Conservation (phyloP, 2,888 invertebrate genomes). For the Bombylius discolor region DNA sequence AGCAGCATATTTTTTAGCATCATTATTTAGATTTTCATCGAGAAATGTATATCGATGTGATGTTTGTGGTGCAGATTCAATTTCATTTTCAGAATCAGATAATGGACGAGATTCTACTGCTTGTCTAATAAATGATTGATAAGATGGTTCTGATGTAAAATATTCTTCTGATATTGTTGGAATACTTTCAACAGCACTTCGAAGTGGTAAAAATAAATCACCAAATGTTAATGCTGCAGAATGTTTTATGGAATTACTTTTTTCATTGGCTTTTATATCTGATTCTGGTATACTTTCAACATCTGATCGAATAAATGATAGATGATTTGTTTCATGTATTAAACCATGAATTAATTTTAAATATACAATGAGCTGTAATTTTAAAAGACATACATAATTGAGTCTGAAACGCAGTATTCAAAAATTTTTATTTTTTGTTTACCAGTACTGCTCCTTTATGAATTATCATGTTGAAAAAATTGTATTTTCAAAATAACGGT, state of each 20-base stretch:
- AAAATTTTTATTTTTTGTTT: not conserved
- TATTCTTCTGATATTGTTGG: slow-evolving; percentile 34
- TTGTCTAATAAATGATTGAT: slow-evolving; percentile 26
- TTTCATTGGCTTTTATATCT: not conserved
- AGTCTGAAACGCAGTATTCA: no score
- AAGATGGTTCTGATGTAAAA: slow-evolving; percentile 13
- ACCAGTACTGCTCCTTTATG: slow-evolving; percentile 5
- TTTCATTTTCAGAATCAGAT: not conserved
- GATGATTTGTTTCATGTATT: slow-evolving; percentile 13
- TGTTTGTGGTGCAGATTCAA: not conserved
- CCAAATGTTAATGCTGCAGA: slow-evolving; percentile 27
- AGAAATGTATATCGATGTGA: not conserved
- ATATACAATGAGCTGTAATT: slow-evolving; percentile 8
- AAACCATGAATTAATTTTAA: slow-evolving; percentile 4
- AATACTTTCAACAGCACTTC: slow-evolving; percentile 64
- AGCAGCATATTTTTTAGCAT: slow-evolving; percentile 26
- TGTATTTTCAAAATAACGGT: no score
- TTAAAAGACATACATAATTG: not conserved
- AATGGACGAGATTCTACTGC: slow-evolving; percentile 26
- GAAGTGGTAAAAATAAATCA: slow-evolving; percentile 44
- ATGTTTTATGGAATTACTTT: slow-evolving; percentile 9
- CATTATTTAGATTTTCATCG: slow-evolving; percentile 4
- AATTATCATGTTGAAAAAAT: not conserved
- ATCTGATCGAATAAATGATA: slow-evolving; percentile 30
- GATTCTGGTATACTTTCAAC: slow-evolving; percentile 29